Percentiles rank a stretch among this genome's conserved stretches.
Evolutionary conservation across 2,113 vertebrate genomes (phyloP).

Genomic region (Phainopepla nitens): DNA sequence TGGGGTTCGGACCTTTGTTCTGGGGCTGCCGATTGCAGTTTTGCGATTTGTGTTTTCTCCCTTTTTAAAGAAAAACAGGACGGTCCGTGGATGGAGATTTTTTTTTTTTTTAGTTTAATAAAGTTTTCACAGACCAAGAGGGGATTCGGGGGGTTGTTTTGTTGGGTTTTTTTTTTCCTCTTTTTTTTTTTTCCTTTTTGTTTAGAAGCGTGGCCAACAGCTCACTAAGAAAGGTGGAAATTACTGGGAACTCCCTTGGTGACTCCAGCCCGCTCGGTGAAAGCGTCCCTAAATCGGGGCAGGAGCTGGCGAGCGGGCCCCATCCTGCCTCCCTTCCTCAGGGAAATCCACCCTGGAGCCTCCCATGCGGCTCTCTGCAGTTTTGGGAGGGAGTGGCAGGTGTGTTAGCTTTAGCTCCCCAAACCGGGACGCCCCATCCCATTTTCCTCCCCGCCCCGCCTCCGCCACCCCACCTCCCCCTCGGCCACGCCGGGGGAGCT

Average conservation of each 20-base stretch:
- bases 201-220: neutral
- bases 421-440: neutral
- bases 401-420: neutral
- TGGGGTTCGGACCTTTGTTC: constrained; percentile 24
- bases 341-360: neutral
- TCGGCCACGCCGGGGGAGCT: neutral
- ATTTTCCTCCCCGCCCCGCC: neutral
- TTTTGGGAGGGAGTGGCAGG: rapidly evolving
- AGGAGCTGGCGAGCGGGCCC: neutral
- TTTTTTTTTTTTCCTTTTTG: rapidly evolving
- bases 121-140: neutral
- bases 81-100: neutral
- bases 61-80: neutral
- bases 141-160: too few relatives aligned
- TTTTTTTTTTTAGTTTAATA: neutral
- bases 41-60: neutral
- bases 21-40: neutral
- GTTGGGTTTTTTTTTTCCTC: too few relatives aligned
- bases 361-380: neutral
- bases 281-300: neutral
- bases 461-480: neutral
- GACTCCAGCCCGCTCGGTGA: neutral
- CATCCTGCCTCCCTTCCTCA: neutral
- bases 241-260: neutral
- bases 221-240: neutral